Conservation (phyloP, 1,140 invertebrate genomes). For the Tachypleus tridentatus region DNA sequence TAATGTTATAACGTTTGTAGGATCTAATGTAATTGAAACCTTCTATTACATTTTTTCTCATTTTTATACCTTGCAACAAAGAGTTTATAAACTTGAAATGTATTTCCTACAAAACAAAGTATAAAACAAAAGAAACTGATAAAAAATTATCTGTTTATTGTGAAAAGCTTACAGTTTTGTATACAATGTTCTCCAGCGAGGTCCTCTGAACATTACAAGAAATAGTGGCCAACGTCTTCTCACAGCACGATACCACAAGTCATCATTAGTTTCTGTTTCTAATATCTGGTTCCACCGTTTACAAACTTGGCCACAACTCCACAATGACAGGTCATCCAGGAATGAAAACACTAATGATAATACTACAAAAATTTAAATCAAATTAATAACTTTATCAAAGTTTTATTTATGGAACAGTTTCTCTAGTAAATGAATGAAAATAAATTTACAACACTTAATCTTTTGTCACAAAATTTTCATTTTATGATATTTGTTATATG, state of each 20-base stretch:
- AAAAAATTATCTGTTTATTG: neutral
- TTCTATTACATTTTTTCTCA: no score
- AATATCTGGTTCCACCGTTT: slow-evolving; percentile 67
- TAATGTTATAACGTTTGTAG: no score
- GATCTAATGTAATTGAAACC: no score
- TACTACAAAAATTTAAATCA: slow-evolving; percentile 44
- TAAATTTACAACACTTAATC: no score
- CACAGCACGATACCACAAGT: slow-evolving; percentile 63
- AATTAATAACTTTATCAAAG: neutral
- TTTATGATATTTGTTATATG: no score
- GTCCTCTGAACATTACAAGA: slow-evolving; percentile 48
- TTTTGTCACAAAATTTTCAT: no score
- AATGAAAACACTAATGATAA: slow-evolving; percentile 74
- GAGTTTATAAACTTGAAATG: no score
- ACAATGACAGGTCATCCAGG: slow-evolving; percentile 79
- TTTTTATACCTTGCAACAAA: no score
- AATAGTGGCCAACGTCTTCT: slow-evolving; percentile 68
- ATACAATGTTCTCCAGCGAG: slow-evolving; percentile 66
- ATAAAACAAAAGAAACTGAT: no score
- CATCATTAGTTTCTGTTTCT: slow-evolving; percentile 53
- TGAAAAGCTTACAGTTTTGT: slow-evolving; percentile 39
- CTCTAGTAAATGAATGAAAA: no score
- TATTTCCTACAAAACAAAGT: no score
- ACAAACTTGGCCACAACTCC: slow-evolving; percentile 74
- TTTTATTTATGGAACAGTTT: no score